Conservation (phyloP, 2,888 invertebrate genomes). For the Sthenelais limicola region DNA sequence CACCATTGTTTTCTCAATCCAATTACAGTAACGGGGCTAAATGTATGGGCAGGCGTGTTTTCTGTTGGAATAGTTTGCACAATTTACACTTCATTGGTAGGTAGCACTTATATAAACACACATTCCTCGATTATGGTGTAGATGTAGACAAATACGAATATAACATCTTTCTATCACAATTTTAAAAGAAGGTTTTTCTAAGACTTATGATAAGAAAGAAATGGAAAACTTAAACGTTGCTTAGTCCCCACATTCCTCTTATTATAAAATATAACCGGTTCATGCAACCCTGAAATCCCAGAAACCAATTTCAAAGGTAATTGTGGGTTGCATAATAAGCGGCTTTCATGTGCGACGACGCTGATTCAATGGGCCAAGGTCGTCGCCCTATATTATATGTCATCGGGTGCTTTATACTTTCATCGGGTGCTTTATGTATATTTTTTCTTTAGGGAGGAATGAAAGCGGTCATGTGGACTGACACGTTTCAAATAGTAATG, state of each 20-base stretch:
- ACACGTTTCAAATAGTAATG: constrained; percentile 72
- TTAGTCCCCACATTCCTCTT: too few relatives aligned
- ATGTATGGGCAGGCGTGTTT: constrained; percentile 84
- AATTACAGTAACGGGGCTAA: constrained; percentile 85
- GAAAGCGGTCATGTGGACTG: constrained; percentile 74
- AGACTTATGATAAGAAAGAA: too few relatives aligned
- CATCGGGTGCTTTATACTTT: too few relatives aligned
- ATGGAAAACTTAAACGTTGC: too few relatives aligned
- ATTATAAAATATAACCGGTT: too few relatives aligned
- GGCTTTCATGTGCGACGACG: too few relatives aligned
- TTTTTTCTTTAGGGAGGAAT: constrained; percentile 71
- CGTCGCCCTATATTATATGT: too few relatives aligned
- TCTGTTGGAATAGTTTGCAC: constrained; percentile 89
- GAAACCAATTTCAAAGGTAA: too few relatives aligned
- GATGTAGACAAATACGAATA: neutral
- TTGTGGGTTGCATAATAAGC: too few relatives aligned
- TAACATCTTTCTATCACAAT: neutral
- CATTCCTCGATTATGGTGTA: neutral
- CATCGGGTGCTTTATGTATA: neutral
- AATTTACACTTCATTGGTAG: constrained; percentile 90
- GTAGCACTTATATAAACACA: constrained; percentile 62
- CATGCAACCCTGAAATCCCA: too few relatives aligned
- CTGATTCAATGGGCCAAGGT: too few relatives aligned
- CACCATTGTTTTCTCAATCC: neutral
- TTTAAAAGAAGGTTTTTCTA: too few relatives aligned